A percentile compares a stretch with the other conserved stretches of the same genome.
Evolutionary conservation across 1,140 invertebrate species (phyloP).

Genomic region (Halesus radiatus): DNA sequence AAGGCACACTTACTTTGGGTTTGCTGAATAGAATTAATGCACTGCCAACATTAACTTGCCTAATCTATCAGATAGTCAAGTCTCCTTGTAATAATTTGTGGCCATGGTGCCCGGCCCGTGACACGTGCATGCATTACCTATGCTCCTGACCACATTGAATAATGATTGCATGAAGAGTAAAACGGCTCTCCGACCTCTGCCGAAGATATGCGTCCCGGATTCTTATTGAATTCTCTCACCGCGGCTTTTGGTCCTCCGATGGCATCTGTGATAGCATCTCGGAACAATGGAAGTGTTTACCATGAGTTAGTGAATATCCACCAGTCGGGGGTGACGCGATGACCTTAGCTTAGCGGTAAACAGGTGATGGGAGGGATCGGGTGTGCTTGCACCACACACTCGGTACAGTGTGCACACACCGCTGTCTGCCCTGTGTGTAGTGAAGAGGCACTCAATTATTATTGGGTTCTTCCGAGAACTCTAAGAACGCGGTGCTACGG

Average conservation of each 20-base stretch:
- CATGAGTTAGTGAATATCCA: conserved; percentile 11
- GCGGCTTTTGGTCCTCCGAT: neutral
- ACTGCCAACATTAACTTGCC: too few relatives aligned
- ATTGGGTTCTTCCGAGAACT: too few relatives aligned
- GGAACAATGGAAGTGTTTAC: conserved; percentile 16
- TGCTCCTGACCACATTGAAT: neutral
- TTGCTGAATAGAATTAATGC: too few relatives aligned
- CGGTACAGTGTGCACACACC: too few relatives aligned
- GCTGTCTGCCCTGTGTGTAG: neutral
- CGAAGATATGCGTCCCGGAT: conserved; percentile 1
- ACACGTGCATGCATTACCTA: neutral
- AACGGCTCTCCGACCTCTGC: neutral
- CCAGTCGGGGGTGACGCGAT: neutral
- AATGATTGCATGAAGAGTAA: conserved; percentile 6
- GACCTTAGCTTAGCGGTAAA: conserved; percentile 19
- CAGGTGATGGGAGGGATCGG: neutral
- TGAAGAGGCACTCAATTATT: too few relatives aligned
- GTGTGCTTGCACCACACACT: neutral
- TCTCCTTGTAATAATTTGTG: neutral
- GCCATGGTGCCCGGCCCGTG: neutral
- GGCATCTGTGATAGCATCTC: conserved; percentile 7
- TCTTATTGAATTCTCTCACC: conserved; percentile 24
- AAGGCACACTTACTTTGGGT: too few relatives aligned
- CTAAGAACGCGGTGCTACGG: too few relatives aligned
- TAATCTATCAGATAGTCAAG: too few relatives aligned